A percentile compares a stretch with the other conserved stretches of the same genome.
phyloP scores from a whole-genome alignment of 2,797 vertebrate genomes.

The Diceros bicornis region DNA sequence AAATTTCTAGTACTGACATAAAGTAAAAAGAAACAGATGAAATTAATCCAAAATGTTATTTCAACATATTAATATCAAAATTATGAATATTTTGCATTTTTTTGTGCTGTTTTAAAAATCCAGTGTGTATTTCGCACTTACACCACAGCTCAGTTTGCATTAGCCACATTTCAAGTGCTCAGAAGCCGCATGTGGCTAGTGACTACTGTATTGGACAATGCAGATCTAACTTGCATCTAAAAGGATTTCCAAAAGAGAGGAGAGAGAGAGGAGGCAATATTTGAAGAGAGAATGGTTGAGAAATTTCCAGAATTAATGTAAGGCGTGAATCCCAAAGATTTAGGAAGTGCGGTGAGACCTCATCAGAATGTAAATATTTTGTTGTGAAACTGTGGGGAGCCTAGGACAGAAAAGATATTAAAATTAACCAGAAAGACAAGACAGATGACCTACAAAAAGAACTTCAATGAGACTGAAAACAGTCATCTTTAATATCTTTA shows the following conservation, averaged over 20 bases:
- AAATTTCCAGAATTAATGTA: not conserved
- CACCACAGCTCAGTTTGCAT: not conserved
- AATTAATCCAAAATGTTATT: not conserved
- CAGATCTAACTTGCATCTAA: not conserved
- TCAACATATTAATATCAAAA: not conserved
- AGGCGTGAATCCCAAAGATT: not conserved
- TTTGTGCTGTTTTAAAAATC: not conserved
- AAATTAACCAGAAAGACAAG: conserved; percentile 31
- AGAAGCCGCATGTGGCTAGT: not conserved
- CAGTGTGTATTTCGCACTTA: not conserved
- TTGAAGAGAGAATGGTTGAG: not conserved
- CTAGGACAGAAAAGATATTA: not conserved
- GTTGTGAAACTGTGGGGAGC: not conserved
- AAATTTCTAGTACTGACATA: not conserved
- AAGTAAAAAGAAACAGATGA: not conserved
- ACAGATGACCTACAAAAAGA: not conserved
- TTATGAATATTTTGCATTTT: not conserved
- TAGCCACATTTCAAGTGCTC: not conserved
- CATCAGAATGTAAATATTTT: conserved; percentile 12
- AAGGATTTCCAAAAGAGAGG: not conserved
- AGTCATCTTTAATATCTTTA: not conserved
- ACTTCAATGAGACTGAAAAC: not conserved
- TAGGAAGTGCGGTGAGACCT: not conserved
- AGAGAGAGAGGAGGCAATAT: not conserved
- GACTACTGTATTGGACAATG: not conserved